phyloP scores from a whole-genome alignment of 2,113 vertebrate species.

The Tyto alba region DNA sequence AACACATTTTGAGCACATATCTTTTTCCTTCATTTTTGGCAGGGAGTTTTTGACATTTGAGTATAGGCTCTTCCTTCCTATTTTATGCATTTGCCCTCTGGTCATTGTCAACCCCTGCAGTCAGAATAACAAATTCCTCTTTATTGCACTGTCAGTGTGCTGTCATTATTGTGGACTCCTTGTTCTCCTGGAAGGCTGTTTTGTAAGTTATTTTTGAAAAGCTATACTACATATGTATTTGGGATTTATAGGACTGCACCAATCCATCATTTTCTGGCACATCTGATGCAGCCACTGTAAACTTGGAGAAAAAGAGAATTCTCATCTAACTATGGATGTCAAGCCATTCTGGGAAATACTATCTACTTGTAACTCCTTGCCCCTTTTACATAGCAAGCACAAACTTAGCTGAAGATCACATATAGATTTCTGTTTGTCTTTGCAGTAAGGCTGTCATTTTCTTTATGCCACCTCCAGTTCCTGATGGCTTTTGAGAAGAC shows the following conservation, averaged over 20 bases:
- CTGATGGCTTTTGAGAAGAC: neutral
- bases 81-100: constrained; percentile 13
- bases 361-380: neutral
- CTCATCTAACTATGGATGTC: neutral
- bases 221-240: neutral
- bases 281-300: neutral
- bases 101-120: constrained; percentile 16
- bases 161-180: neutral
- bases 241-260: neutral
- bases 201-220: constrained; percentile 7
- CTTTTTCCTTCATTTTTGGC: neutral
- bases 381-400: neutral
- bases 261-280: neutral
- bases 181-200: neutral
- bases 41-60: neutral
- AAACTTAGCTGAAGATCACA: neutral
- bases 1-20: neutral
- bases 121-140: neutral
- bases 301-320: neutral
- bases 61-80: neutral
- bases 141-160: neutral
- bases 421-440: neutral
- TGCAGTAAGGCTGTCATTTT: neutral
- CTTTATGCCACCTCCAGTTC: neutral
- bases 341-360: neutral